Conservation (phyloP, 2,888 invertebrate genomes). For the Lepidocyrtoides sp. region DNA sequence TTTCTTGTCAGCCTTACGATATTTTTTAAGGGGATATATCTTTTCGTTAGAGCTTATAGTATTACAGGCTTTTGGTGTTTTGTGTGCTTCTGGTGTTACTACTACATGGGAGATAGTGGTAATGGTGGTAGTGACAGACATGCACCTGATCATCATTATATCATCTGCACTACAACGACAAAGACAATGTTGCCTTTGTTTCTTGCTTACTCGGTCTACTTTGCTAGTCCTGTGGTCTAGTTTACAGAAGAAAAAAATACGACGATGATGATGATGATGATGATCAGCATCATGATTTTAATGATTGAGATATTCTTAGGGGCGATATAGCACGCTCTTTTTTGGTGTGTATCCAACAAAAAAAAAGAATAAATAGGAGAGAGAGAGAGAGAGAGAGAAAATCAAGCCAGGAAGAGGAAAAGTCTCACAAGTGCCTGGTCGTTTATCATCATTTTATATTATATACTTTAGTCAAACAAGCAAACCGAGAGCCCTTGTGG, state of each 20-base stretch:
- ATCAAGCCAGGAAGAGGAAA: neutral
- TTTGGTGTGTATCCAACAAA: neutral
- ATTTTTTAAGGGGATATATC: neutral
- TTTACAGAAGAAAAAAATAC: too few relatives aligned
- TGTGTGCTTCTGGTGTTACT: neutral
- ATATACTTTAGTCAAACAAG: constrained; percentile 28
- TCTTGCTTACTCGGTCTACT: neutral
- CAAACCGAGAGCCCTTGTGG: constrained; percentile 4
- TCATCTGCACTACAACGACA: neutral
- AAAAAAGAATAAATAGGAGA: neutral
- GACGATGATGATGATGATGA: constrained; percentile 28
- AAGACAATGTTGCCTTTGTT: neutral
- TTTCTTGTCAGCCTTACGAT: neutral
- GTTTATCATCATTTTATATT: constrained; percentile 40
- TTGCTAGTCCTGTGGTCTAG: neutral
- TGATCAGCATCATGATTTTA: too few relatives aligned
- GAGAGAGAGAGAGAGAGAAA: neutral
- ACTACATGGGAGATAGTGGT: neutral
- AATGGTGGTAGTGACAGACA: neutral
- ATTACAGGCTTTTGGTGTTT: neutral
- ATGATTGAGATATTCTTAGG: constrained; percentile 15
- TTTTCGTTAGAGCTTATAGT: constrained; percentile 24
- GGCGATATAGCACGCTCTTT: neutral
- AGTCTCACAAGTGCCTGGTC: constrained; percentile 40
- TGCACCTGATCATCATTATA: constrained; percentile 20